Percentiles rank a stretch among this genome's conserved stretches.
phyloP scores from a whole-genome alignment of 2,888 invertebrate species.

The Scaptomyza tumidula region DNA sequence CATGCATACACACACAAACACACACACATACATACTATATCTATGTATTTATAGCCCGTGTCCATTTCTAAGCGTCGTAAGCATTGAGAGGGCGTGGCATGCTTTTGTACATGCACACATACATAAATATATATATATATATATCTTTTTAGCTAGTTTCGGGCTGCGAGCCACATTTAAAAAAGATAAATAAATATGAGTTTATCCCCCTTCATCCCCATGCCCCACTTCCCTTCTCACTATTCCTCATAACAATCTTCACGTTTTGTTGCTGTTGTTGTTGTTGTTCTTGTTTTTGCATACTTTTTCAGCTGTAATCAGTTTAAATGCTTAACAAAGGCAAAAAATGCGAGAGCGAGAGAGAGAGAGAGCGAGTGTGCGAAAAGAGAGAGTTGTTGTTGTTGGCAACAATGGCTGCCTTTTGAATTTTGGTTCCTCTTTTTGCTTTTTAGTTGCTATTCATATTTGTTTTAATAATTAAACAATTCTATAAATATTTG shows the following conservation, averaged over 20 bases:
- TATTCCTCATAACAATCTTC: background rate
- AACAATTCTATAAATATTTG: constrained; percentile 73
- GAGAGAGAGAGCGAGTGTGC: background rate
- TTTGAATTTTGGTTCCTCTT: constrained; percentile 5
- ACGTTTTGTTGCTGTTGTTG: constrained; percentile 18
- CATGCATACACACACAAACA: constrained; percentile 3
- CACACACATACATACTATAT: constrained; percentile 11
- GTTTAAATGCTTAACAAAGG: constrained; percentile 71
- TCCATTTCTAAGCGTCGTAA: constrained; percentile 61
- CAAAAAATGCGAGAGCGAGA: constrained; percentile 5
- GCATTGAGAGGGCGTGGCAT: constrained; percentile 58
- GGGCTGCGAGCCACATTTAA: constrained; percentile 30
- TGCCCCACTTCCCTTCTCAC: background rate
- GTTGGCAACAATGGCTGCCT: constrained; percentile 42
- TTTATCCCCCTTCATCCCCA: constrained; percentile 19
- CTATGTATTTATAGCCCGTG: constrained; percentile 40
- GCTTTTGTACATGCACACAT: constrained; percentile 33
- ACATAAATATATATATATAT: background rate
- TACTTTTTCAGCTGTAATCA: constrained; percentile 76
- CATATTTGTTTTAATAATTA: constrained; percentile 77
- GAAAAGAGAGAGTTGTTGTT: background rate
- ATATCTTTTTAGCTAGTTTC: constrained; percentile 33
- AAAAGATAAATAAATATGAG: constrained; percentile 76
- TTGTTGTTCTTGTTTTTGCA: constrained; percentile 54
- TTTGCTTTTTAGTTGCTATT: constrained; percentile 75